Evolutionary conservation across 2,888 invertebrate species (phyloP), one percentile per base, ranked within the genome.

Genomic region (Synanthedon formicaeformis): DNA sequence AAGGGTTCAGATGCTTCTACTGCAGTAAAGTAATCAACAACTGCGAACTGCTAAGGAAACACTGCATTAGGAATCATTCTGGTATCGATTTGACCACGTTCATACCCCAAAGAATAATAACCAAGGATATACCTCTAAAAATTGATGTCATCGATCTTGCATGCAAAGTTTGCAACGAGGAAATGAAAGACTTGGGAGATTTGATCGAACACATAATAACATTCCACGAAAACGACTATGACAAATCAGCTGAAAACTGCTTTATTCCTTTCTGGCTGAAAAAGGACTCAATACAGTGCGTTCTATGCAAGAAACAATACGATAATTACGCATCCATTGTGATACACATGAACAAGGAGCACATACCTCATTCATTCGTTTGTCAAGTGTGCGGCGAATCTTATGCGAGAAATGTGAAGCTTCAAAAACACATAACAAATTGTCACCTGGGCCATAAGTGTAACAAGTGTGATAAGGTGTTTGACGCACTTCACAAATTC

Each of bases 381-480:
- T 84, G 84, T 51, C 78, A 81, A 52, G 70, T 73, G 0, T 83
- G 84, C 52, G 84, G 84, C 0, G 13, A 67, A 0, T 73, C 79
- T 52, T 82, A 81, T 53, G 73, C 72, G 14, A 70, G 71, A 53
- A 67, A 71, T 27, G 60, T 69, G 2, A 65, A 78, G 4, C 58
- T 84, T 16, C 76, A 75, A 40, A 63, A 78, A 13, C 83, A 84
- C 50, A 72, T 78, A 0, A 70, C 58, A 2, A 67, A 67, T 14
- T 61, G 66, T 5, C 83, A 83, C 45, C 55, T 69, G 0, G 79
- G 74, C 0, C 69, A 69, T 48, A 62, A 61, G 6, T 83, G 83
- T 51, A 64, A 66, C 0, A 41, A 70, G 11, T 90, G 90, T 57
- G 78, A 78, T 0, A 88, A 84, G 58, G 72, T 82, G 1, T 89